These are phyloP conservation scores for Vanessa cardui DNA, from an alignment of 2,888 invertebrate genomes.

Conservation along the genomic window DNA sequence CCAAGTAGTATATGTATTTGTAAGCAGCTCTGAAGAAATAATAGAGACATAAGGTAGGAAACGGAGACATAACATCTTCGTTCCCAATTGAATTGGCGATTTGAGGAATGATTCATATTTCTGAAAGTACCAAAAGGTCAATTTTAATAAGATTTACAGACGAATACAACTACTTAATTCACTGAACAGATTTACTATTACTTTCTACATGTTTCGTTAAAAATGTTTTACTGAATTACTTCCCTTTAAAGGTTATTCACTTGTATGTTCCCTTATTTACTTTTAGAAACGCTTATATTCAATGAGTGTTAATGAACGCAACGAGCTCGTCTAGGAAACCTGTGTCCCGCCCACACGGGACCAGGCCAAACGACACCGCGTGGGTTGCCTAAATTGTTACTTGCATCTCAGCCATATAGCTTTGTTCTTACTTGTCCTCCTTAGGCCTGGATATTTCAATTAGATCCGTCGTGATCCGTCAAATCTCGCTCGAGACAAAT, in stretches of 20 bases:
- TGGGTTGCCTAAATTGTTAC: slow-evolving; percentile 35
- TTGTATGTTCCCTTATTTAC: not conserved
- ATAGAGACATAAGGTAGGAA: no score
- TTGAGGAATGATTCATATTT: no score
- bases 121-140: no score
- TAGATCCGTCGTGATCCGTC: not conserved
- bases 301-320: slow-evolving; percentile 26
- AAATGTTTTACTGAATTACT: no score
- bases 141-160: no score
- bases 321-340: slow-evolving; percentile 12
- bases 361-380: slow-evolving; percentile 15
- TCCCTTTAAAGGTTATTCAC: not conserved
- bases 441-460: slow-evolving; percentile 4
- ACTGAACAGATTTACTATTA: no score
- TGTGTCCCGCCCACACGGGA: slow-evolving; percentile 24
- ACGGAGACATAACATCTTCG: no score
- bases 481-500: not conserved
- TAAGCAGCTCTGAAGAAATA: no score
- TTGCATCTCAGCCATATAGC: slow-evolving; percentile 4
- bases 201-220: no score
- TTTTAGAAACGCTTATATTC: not conserved
- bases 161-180: no score
- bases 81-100: no score
- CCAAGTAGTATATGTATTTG: no score
- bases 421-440: slow-evolving; percentile 8